A percentile compares a stretch with the other conserved stretches of the same genome.
Evolutionary conservation across 2,113 vertebrate species (phyloP).

Genomic region (Haemorhous mexicanus): DNA sequence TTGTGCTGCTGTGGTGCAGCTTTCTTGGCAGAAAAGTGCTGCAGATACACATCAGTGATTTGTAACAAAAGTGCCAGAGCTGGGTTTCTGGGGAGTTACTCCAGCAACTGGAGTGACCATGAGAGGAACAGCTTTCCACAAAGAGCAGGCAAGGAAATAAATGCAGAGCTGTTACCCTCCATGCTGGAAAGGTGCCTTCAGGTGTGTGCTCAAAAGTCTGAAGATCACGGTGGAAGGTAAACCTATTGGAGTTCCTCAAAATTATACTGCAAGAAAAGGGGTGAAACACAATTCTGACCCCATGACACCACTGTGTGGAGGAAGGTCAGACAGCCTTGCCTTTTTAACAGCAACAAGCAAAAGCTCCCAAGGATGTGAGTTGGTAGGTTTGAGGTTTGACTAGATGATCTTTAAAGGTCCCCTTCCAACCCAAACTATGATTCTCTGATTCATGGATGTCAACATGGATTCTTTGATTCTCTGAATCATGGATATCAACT

Average conservation of each 20-base stretch:
- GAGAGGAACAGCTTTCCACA: background rate
- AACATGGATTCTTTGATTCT: too few species aligned
- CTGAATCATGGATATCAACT: background rate
- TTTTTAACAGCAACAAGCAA: background rate
- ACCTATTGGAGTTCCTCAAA: background rate
- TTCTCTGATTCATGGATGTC: background rate
- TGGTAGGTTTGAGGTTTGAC: background rate
- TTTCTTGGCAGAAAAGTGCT: background rate
- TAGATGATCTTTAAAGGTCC: background rate
- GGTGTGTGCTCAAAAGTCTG: background rate
- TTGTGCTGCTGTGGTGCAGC: background rate
- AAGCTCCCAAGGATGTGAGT: background rate
- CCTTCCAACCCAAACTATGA: background rate
- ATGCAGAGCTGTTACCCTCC: rapidly evolving
- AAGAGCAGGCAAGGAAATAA: background rate
- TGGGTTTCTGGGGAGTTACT: background rate
- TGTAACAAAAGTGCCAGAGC: background rate
- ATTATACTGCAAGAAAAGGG: background rate
- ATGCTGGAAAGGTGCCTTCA: rapidly evolving
- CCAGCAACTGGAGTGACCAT: rapidly evolving
- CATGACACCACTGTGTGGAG: background rate
- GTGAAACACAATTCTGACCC: background rate
- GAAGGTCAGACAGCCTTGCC: background rate
- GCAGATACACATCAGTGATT: background rate
- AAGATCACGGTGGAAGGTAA: background rate